Base-by-base conservation (phyloP, 2,888 invertebrate genomes). In the Arenicola marina region DNA sequence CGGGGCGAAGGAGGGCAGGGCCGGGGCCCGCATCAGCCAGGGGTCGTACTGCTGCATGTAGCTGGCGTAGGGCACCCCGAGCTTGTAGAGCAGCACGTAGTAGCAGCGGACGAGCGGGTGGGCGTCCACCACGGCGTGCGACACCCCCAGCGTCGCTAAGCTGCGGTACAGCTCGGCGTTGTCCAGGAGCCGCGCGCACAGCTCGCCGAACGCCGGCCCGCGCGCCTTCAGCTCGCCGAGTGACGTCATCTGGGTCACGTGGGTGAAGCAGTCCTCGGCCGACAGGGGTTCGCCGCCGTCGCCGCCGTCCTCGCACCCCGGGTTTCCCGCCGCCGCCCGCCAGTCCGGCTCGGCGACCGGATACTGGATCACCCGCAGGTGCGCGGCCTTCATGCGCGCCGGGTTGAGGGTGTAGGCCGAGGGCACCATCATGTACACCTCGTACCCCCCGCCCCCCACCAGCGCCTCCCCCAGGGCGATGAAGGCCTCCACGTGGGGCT, bases 1-100 rank as follows among this genome's bases (percentile, higher is more conserved):
- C 7, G 65, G 67, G 4, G 51, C 55, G 24, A 57, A 59, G 18
- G 65, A 65, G 2, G 67, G 67, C 1, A 62, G n/a, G 15, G 67
- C 61, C 4, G 65, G 65, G n/a, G 29, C 48, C 4, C 65, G 45
- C 2, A 31, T 24, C 18, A 67, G 46, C 67, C 67, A 67, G 15
- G 65, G 67, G 32, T 67, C 67, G 11, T 53, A 59, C 29, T 34
- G 21, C 1, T 63, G 60, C 15, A 28, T 48, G 11, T 63, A 4
- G 33, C 33, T 44, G 7, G 62, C 53, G 33, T 57, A 67, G 21
- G 65, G 67, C 3, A 67, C 26, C 1, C 51, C 62, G 4, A 62
- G 62, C 24, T 51, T n/a, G 46, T 65, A 53, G n/a, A 61, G 1
- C n/a, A 65, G 38, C 2, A 56, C 55, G 29, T 46, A 59, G n/a